Conservation (phyloP, 1,140 invertebrate genomes). For the Drosophila ananassae region DNA sequence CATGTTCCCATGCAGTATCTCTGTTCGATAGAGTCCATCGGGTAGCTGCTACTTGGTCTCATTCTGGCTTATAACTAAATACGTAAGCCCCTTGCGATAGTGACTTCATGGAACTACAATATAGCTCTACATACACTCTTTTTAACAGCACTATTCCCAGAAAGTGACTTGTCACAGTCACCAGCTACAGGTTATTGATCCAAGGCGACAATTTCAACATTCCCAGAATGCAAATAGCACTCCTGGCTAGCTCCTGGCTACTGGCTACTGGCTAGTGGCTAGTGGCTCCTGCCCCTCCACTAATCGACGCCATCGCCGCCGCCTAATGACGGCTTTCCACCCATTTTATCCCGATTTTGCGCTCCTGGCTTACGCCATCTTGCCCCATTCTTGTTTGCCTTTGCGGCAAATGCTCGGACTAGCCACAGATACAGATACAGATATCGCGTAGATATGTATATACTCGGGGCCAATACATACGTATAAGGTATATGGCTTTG, state of each 20-base stretch:
- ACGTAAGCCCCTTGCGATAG: constrained; percentile 77
- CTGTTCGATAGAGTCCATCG: constrained; percentile 18
- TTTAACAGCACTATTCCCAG: neutral
- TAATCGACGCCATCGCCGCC: constrained; percentile 63
- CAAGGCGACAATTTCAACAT: constrained; percentile 33
- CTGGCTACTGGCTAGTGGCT: no score
- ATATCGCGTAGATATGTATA: constrained; percentile 1
- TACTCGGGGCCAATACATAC: neutral
- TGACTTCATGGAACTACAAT: constrained; percentile 46
- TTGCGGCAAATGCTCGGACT: constrained; percentile 29
- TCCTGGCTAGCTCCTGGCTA: neutral
- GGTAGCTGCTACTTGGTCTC: constrained; percentile 3
- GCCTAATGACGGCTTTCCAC: constrained; percentile 64
- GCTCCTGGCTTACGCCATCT: constrained; percentile 43
- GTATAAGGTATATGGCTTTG: constrained; percentile 40
- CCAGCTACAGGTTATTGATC: constrained; percentile 75
- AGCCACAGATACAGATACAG: neutral
- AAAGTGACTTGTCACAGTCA: neutral
- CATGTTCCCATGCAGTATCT: constrained; percentile 13
- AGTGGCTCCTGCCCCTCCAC: constrained; percentile 39
- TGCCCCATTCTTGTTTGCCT: constrained; percentile 59
- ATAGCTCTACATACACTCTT: no score
- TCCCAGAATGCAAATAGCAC: constrained; percentile 40
- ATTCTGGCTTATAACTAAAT: constrained; percentile 63
- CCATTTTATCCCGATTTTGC: constrained; percentile 7